These are phyloP conservation scores for Pimpla rufipes DNA, from an alignment of 2,888 invertebrate species.

Conservation along the genomic window DNA sequence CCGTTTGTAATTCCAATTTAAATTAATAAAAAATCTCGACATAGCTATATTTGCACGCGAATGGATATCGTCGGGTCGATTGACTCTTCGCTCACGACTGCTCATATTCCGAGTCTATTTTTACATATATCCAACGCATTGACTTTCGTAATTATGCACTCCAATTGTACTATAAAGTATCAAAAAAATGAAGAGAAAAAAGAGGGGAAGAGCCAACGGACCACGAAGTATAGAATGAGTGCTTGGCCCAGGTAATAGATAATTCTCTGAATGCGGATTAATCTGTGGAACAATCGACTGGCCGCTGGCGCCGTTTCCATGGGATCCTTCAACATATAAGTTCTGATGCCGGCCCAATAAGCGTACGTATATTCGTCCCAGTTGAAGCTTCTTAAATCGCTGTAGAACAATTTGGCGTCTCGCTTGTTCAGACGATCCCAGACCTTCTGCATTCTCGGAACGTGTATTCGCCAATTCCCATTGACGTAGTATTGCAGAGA, in stretches of 20 bases:
- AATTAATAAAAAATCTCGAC: constrained; percentile 5
- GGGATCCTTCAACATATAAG: constrained; percentile 72
- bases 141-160: not conserved
- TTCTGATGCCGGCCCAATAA: constrained; percentile 71
- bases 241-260: constrained; percentile 2
- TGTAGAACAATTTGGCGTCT: constrained; percentile 75
- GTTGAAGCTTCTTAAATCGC: constrained; percentile 75
- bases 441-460: constrained; percentile 70
- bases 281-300: not conserved
- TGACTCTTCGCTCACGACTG: not conserved
- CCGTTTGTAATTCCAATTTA: not conserved
- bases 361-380: constrained; percentile 71
- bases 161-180: not conserved
- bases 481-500: constrained; percentile 46
- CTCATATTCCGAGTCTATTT: not conserved
- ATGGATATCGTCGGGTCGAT: not conserved
- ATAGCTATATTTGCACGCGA: not conserved
- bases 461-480: constrained; percentile 71
- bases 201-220: constrained; percentile 4
- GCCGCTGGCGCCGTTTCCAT: constrained; percentile 63
- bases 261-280: not conserved
- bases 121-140: not conserved
- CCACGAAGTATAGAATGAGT: constrained; percentile 30
- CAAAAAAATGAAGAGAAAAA: not conserved
- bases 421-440: constrained; percentile 73